phyloP scores from a whole-genome alignment of 1,140 invertebrate genomes.

The Protaetia brevitarsis region DNA sequence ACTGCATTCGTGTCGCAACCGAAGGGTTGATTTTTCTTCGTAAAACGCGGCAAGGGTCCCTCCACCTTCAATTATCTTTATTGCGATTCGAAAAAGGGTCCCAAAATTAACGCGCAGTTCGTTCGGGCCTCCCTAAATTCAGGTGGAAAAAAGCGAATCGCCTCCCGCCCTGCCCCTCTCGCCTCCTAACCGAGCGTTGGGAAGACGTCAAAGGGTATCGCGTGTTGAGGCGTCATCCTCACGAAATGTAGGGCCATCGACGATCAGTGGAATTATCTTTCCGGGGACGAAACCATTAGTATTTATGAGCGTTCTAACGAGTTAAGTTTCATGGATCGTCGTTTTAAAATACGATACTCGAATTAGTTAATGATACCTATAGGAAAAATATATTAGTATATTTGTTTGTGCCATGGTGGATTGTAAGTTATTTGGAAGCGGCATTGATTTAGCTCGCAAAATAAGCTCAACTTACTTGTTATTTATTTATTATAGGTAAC shows the following conservation, averaged over 20 bases:
- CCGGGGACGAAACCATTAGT: not conserved
- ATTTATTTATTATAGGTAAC: too few relatives aligned
- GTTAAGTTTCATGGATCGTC: not conserved
- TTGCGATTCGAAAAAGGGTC: not conserved
- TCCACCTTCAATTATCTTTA: conserved; percentile 17
- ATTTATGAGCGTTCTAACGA: conserved; percentile 10
- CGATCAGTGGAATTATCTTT: conserved; percentile 5
- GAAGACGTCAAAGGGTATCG: not conserved
- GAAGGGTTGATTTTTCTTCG: conserved; percentile 2
- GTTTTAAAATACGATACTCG: conserved; percentile 2
- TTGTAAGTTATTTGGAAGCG: too few relatives aligned
- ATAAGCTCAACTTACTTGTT: too few relatives aligned
- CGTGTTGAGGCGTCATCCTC: not conserved
- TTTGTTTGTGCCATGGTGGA: too few relatives aligned
- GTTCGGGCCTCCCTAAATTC: too few relatives aligned
- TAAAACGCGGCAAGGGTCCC: not conserved
- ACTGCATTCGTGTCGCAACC: not conserved
- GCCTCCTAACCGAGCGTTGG: not conserved
- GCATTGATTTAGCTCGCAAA: too few relatives aligned
- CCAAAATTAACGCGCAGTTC: not conserved
- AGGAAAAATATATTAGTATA: too few relatives aligned
- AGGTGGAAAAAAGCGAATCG: not conserved
- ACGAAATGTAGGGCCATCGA: not conserved
- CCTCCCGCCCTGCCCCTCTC: too few relatives aligned
- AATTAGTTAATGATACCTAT: not conserved